Evolutionary conservation across 2,113 vertebrate genomes (phyloP), one percentile per base, ranked within the genome.

Genomic region (Mobula hypostoma): DNA sequence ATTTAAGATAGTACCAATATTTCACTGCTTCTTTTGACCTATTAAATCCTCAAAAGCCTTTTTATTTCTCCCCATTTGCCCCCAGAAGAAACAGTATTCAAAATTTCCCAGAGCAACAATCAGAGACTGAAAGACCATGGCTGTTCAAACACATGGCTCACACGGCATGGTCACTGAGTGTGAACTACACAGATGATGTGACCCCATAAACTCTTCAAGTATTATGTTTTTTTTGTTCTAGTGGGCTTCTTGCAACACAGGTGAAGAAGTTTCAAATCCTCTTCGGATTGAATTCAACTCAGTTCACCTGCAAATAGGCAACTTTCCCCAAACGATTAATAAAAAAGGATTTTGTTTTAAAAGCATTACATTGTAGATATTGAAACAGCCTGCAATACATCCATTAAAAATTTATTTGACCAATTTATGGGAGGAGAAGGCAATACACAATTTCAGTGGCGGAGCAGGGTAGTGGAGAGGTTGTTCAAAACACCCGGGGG

Each of bases 131-230:
- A 74, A 76, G 91, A 93, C 36, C 40, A 93, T 36, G 40, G 48
- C 90, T 72, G 36, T 93, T 74, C 91, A 76, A 93, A 74, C 91
- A 90, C 85, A 27, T 74, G 70, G 70, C 68, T 93, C 21, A 48
- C 68, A 74, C 56, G 91, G 91, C 91, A 93, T 48, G 74, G 68
- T 72, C 91, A 76, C 32, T 40, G 68, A 93, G 91, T 63, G 36
- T 21, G 48, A 87, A 68, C 58, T 90, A 48, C 48, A 48, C 3
- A 63, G 87, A 90, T 7, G 1, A 21, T 8, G 7, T 9, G 63
- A 17, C 9, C 32, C 61, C 87, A 36, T 56, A 24, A 93, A 48
- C 56, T 93, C 27, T 7, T 56, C 72, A 56, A 5, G 40, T 19
- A 29, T 24, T 70, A 48, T 48, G 48, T 48, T 48, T 48, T 36